Evolutionary conservation across 1,140 invertebrate species (phyloP).

Genomic region (Drosophila baimaii): DNA sequence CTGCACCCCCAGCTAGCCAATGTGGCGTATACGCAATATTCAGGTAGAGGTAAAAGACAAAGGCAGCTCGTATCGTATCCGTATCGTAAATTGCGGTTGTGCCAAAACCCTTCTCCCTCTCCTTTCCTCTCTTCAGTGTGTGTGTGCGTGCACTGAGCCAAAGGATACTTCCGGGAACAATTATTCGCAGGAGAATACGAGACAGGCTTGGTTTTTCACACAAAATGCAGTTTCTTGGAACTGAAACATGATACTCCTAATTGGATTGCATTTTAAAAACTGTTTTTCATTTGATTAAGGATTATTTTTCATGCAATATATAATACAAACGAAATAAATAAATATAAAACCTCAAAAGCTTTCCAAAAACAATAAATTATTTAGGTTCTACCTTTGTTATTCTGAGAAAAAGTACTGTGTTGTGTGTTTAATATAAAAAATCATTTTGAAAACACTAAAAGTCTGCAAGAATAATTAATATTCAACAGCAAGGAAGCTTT

Average conservation of each 20-base stretch:
- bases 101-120: conserved; percentile 37
- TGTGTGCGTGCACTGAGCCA: conserved; percentile 12
- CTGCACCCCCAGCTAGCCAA: conserved; percentile 21
- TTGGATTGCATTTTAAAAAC: background rate
- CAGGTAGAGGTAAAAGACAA: conserved; percentile 48
- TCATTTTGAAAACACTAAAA: background rate
- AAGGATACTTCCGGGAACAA: conserved; percentile 1
- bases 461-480: background rate
- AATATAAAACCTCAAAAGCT: no score
- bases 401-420: no score
- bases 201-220: no score
- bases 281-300: background rate
- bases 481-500: background rate
- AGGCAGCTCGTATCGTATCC: conserved; percentile 40
- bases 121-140: background rate
- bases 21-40: conserved; percentile 63
- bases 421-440: background rate
- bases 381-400: no score
- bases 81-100: conserved; percentile 67
- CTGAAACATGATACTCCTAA: background rate
- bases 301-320: background rate
- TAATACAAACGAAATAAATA: no score
- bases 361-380: no score
- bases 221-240: background rate
- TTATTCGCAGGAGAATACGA: background rate